These are phyloP conservation scores for Macrochelys suwanniensis DNA, from an alignment of 2,797 vertebrate genomes.

Conservation along the genomic window DNA sequence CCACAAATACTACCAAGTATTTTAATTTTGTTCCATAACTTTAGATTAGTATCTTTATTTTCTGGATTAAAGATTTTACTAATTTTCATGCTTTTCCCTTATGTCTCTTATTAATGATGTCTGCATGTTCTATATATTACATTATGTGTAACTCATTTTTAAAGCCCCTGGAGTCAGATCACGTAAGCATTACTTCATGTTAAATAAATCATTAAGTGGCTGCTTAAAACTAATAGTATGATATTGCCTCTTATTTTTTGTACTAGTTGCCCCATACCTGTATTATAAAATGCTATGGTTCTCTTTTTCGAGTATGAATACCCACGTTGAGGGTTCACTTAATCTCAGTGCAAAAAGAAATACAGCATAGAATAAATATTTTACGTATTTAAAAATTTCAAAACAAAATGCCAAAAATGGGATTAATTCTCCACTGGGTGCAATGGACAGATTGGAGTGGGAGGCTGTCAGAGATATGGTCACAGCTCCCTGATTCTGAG, in stretches of 20 bases:
- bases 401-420: background rate
- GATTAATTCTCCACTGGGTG: background rate
- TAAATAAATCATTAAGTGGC: background rate
- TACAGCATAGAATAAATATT: background rate
- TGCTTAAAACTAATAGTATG: background rate
- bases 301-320: background rate
- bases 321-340: background rate
- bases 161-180: background rate
- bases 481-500: background rate
- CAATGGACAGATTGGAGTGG: background rate
- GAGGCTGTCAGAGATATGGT: background rate
- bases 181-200: background rate
- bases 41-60: background rate
- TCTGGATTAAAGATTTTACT: background rate
- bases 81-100: background rate
- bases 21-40: background rate
- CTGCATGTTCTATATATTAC: background rate
- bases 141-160: background rate
- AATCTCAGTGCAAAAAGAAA: background rate
- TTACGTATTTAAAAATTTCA: background rate
- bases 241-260: background rate
- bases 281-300: background rate
- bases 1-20: background rate
- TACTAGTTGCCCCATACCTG: background rate
- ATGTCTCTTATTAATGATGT: background rate